Evolutionary conservation across 2,888 invertebrate genomes (phyloP).

Genomic region (Hirtodrosophila trivittata): DNA sequence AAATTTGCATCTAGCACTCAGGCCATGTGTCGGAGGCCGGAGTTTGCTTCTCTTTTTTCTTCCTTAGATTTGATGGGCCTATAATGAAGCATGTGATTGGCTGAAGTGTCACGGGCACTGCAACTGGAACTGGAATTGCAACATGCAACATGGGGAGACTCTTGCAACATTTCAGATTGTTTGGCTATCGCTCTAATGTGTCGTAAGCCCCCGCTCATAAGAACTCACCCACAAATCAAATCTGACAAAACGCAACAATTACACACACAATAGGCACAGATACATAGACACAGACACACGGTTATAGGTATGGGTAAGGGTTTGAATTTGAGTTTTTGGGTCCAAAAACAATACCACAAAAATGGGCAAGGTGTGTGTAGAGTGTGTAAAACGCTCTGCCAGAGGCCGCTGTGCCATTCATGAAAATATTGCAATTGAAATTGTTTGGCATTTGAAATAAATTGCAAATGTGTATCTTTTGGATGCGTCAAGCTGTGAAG

Average conservation of each 20-base stretch:
- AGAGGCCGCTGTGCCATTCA: slow-evolving; percentile 65
- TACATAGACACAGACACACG: slow-evolving; percentile 11
- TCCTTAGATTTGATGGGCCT: slow-evolving; percentile 56
- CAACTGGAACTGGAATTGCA: slow-evolving; percentile 15
- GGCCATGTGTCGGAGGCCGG: slow-evolving; percentile 6
- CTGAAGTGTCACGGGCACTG: slow-evolving; percentile 63
- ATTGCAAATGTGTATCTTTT: slow-evolving; percentile 73
- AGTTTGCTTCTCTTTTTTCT: not conserved
- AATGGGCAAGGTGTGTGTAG: slow-evolving; percentile 39
- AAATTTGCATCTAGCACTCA: slow-evolving; percentile 59
- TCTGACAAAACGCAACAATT: slow-evolving; percentile 39
- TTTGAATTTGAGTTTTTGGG: not conserved
- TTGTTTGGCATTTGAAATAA: slow-evolving; percentile 74
- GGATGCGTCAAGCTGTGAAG: slow-evolving; percentile 61
- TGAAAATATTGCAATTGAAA: slow-evolving; percentile 65
- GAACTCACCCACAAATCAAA: slow-evolving; percentile 33
- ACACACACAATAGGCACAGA: slow-evolving; percentile 16
- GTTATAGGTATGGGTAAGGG: not conserved
- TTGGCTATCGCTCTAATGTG: slow-evolving; percentile 27
- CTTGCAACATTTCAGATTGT: slow-evolving; percentile 4
- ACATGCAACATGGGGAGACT: slow-evolving; percentile 12
- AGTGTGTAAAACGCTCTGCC: slow-evolving; percentile 25
- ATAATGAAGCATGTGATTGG: slow-evolving; percentile 75
- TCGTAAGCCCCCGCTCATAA: slow-evolving; percentile 17
- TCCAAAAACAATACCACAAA: slow-evolving; percentile 52